Percentiles rank a stretch among this genome's conserved stretches.
Conservation (phyloP, 2,797 vertebrate species). For the Phrynocephalus vlangalii region DNA sequence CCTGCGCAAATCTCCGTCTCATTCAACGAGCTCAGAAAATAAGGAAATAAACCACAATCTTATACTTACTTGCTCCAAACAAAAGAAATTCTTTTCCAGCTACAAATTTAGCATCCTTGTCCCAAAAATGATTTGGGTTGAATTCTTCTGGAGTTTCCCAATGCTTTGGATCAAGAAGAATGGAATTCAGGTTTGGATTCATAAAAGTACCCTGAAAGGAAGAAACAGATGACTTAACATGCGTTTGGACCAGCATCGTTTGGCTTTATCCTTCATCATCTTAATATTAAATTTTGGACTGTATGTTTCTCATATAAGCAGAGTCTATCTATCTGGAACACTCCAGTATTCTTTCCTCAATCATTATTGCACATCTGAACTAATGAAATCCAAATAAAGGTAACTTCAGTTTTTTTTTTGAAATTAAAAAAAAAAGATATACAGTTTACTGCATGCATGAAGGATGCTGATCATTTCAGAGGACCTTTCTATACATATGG, state of each 20-base stretch:
- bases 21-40: not conserved
- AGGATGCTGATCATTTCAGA: no score
- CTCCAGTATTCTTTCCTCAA: no score
- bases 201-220: conserved; percentile 52
- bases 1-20: not conserved
- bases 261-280: not conserved
- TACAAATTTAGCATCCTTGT: conserved; percentile 55
- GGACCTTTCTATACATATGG: no score
- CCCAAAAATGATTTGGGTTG: conserved; percentile 61
- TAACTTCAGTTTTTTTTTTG: no score
- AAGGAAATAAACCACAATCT: not conserved
- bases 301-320: no score
- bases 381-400: no score
- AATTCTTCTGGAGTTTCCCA: conserved; percentile 58
- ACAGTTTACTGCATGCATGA: no score
- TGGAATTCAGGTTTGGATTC: conserved; percentile 53
- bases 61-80: conserved; percentile 54
- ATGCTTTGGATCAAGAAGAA: conserved; percentile 43
- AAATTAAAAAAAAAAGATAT: no score
- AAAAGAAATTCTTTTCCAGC: conserved; percentile 55
- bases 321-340: no score
- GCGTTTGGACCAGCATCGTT: not conserved
- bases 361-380: no score
- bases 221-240: not conserved
- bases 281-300: no score